These are phyloP conservation scores for Ceryle rudis DNA, from an alignment of 2,797 vertebrate species.

Conservation along the genomic window DNA sequence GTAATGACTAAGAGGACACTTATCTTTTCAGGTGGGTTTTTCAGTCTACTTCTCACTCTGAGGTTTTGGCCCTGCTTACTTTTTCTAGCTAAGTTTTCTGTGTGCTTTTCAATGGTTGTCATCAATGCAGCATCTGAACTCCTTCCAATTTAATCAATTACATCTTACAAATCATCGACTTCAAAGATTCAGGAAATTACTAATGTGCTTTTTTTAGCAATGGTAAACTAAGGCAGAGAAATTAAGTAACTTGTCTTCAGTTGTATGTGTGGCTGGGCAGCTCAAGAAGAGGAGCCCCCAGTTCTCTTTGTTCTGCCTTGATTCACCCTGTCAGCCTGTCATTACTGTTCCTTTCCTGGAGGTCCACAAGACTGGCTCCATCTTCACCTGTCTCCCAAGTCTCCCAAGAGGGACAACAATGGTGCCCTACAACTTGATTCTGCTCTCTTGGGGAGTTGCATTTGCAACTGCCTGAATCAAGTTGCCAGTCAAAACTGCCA, in stretches of 20 bases:
- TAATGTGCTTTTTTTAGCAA: background rate
- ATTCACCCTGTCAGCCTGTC: background rate
- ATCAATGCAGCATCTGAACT: background rate
- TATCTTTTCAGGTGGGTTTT: conserved; percentile 43
- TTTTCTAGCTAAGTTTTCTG: background rate
- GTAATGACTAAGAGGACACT: conserved; percentile 13
- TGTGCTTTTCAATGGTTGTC: background rate
- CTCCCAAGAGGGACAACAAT: background rate
- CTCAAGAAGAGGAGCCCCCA: background rate
- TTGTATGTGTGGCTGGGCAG: background rate
- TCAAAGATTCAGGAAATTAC: background rate
- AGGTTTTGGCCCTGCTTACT: background rate
- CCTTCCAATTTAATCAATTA: background rate
- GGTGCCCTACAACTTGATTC: background rate
- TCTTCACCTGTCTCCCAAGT: background rate
- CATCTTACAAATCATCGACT: background rate
- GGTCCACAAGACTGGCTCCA: background rate
- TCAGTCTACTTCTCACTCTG: conserved; percentile 2
- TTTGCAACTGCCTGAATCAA: background rate
- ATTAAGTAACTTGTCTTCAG: background rate
- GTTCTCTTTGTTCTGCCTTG: background rate
- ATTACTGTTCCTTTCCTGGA: background rate
- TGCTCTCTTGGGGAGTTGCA: background rate
- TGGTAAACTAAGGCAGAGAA: background rate
- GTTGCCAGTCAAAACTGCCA: background rate